phyloP scores from a whole-genome alignment of 2,113 vertebrate species.

The Tringa solitaria region DNA sequence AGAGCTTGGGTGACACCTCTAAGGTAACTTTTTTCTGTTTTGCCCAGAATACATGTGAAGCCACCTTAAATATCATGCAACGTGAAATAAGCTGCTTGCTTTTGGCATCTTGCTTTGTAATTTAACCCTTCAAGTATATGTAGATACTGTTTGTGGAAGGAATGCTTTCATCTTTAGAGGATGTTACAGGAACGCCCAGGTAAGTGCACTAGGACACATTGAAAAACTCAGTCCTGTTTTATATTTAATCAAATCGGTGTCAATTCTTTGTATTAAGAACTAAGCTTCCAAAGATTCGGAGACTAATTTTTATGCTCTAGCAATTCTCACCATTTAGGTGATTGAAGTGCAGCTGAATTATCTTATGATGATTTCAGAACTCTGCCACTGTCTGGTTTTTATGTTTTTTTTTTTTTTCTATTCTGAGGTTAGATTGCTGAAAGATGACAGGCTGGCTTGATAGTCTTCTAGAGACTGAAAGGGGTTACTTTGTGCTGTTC shows the following conservation, averaged over 20 bases:
- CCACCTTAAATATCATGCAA: background rate
- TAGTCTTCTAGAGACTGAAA: background rate
- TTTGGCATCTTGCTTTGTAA: background rate
- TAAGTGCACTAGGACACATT: background rate
- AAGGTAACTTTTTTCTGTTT: constrained; percentile 8
- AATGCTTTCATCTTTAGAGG: background rate
- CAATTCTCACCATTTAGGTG: background rate
- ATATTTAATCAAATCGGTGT: accelerated
- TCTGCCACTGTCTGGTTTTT: background rate
- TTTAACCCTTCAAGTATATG: background rate
- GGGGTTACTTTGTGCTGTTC: background rate
- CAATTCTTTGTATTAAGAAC: background rate
- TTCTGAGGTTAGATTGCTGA: background rate
- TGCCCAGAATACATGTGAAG: background rate
- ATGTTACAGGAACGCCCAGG: background rate
- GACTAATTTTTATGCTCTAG: background rate
- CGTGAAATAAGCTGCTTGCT: background rate
- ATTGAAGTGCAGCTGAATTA: background rate
- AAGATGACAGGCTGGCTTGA: background rate
- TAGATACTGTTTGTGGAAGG: background rate
- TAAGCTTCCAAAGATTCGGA: background rate
- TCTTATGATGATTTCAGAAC: background rate
- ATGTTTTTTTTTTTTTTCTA: background rate
- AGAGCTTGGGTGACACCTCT: constrained; percentile 22
- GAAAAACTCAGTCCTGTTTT: background rate